Evolutionary conservation across 2,113 vertebrate genomes (phyloP).

Genomic region (Amphiprion ocellaris): DNA sequence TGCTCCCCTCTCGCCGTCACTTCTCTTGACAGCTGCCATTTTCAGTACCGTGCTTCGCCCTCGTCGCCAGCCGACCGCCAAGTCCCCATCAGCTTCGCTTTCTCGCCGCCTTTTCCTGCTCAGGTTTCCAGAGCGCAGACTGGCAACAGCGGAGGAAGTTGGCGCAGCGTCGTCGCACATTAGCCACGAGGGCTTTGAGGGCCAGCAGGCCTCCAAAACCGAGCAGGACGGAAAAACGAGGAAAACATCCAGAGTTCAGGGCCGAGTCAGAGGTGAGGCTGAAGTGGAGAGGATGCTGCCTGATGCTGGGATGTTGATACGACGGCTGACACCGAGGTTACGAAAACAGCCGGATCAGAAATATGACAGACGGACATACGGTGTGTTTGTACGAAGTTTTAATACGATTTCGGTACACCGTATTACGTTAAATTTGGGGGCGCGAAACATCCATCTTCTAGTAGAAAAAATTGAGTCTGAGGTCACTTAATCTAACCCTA

Average conservation of each 20-base stretch:
- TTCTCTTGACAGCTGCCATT: conserved; percentile 86
- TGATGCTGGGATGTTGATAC: conserved; percentile 2
- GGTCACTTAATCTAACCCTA: too few species aligned
- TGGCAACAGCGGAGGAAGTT: conserved; percentile 42
- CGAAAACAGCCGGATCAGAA: background rate
- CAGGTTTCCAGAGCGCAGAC: conserved; percentile 55
- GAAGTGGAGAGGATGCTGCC: conserved; percentile 29
- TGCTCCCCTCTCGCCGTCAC: conserved; percentile 66
- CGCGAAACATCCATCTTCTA: too few species aligned
- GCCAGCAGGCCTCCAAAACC: conserved; percentile 12
- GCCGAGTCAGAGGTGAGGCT: conserved; percentile 7
- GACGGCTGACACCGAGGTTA: background rate
- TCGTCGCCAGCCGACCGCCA: conserved; percentile 59
- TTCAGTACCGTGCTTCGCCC: conserved; percentile 62
- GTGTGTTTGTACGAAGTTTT: too few species aligned
- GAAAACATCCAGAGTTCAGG: conserved; percentile 39
- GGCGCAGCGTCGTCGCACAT: conserved; percentile 56
- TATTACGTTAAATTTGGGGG: too few species aligned
- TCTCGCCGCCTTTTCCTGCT: conserved; percentile 63
- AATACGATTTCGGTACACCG: too few species aligned
- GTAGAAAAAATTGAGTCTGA: too few species aligned
- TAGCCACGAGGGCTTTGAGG: conserved; percentile 44
- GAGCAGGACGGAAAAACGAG: conserved; percentile 11
- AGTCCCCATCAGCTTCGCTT: conserved; percentile 66
- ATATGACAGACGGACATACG: too few species aligned